These are phyloP conservation scores for Brachirus orientalis DNA, from an alignment of 2,113 vertebrate species.

Conservation along the genomic window DNA sequence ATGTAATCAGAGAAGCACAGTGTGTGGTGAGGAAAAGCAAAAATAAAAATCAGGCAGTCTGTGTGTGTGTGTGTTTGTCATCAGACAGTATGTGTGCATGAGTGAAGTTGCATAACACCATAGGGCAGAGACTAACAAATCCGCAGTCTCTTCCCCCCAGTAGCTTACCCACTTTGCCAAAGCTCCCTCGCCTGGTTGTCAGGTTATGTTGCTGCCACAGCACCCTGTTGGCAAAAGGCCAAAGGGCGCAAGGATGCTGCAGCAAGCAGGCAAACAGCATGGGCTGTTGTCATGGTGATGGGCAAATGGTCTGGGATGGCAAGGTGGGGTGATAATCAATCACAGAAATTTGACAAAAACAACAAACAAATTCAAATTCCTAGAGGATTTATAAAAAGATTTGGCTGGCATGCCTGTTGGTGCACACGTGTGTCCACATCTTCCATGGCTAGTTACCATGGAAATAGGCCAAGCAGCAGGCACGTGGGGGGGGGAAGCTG, in stretches of 20 bases:
- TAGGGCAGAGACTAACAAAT: constrained; percentile 64
- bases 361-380: constrained; percentile 54
- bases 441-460: constrained; percentile 75
- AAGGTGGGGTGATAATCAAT: constrained; percentile 14
- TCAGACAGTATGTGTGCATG: constrained; percentile 43
- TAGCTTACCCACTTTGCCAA: constrained; percentile 66
- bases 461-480: constrained; percentile 80
- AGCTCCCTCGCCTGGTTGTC: constrained; percentile 57
- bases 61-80: constrained; percentile 54
- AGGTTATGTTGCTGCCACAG: constrained; percentile 60
- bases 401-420: constrained; percentile 38
- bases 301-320: constrained; percentile 24
- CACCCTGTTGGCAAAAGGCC: constrained; percentile 59
- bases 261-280: constrained; percentile 42
- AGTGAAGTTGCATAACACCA: constrained; percentile 70
- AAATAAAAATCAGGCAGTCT: constrained; percentile 4
- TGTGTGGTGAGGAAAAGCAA: constrained; percentile 6
- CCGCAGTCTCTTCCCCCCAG: constrained; percentile 65
- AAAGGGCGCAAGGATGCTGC: constrained; percentile 68
- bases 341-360: too few species aligned
- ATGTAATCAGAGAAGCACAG: neutral
- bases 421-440: constrained; percentile 58
- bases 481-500: constrained; percentile 76
- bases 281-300: constrained; percentile 49
- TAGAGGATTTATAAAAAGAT: constrained; percentile 63